phyloP scores from a whole-genome alignment of 1,140 invertebrate species.

The Drosophila parvula region DNA sequence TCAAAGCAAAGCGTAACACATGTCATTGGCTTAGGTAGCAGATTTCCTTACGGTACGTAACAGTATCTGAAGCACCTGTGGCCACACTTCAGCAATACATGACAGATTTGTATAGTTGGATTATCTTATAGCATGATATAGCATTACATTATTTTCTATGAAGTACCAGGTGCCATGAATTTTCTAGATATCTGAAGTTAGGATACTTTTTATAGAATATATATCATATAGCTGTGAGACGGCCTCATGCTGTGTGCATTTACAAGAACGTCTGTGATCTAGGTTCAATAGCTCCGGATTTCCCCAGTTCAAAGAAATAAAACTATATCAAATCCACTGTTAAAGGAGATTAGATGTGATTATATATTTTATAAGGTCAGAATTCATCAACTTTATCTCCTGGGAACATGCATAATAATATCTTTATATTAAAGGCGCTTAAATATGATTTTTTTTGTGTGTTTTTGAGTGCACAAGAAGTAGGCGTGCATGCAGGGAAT shows the following conservation, averaged over 20 bases:
- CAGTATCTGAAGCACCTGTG: slow-evolving; percentile 7
- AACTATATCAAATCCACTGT: no score
- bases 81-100: neutral
- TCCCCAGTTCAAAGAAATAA: no score
- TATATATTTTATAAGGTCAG: neutral
- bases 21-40: slow-evolving; percentile 53
- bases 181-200: neutral
- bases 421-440: slow-evolving; percentile 8
- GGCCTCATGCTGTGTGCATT: neutral
- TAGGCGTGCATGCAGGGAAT: slow-evolving; percentile 76
- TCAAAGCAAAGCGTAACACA: slow-evolving; percentile 53
- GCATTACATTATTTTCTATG: neutral
- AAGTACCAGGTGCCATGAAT: neutral
- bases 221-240: no score
- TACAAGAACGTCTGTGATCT: no score
- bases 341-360: no score
- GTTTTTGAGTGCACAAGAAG: slow-evolving; percentile 31
- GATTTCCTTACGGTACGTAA: slow-evolving; percentile 29
- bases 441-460: slow-evolving; percentile 62
- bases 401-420: neutral
- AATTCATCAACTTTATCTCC: neutral
- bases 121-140: neutral
- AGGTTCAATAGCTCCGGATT: no score
- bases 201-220: no score
- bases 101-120: neutral